Base-by-base conservation (phyloP, 2,797 vertebrate species). In the Cercopithecus petaurista region DNA sequence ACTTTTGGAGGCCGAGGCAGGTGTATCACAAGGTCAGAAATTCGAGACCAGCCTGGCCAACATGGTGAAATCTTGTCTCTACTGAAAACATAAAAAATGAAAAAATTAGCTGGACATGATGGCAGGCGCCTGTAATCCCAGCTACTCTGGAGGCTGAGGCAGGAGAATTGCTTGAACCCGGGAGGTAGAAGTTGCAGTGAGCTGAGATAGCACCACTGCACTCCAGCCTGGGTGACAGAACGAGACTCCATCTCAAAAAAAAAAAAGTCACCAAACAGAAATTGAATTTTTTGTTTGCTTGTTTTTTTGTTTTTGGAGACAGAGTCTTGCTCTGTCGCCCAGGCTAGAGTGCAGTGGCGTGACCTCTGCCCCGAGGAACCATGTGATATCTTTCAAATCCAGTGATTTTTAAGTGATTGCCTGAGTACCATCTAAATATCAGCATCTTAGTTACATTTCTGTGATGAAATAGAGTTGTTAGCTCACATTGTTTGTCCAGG, bases 361-460 rank as follows among this genome's bases (percentile, higher is more conserved):
- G 7, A 22, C 21, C 52, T 52, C 26, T 83, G 24, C 52, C 72
- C 70, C 1, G 1, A 7, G 33, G 46, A 41, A 73, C 77, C 46
- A 33, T 33, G 14, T 4, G 55, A 22, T 4, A 22, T 30, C 59
- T 72, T 83, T 64, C n/a, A 46, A 30, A 59, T 26, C 33, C 70
- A 89, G 13, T 33, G 61, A 67, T 67, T 67, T 57, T 84, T 36
- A 39, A 61, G 70, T 0, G 6, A 55, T 4, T 26, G 5, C 36
- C 67, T 15, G 59, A 57, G 50, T 39, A 4, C 36, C 55, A 73
- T 77, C 52, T 81, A 3, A 5, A 8, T 41, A 24, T 41, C 7
- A 7, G 52, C 1, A 3, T 26, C 19, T 26, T 36, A 1, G 1
- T 14, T 73, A 0, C 36, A 3, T 43, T 67, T 83, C 9, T 50